phyloP scores from a whole-genome alignment of 92 coral and sea anemone species.

The Isaurus tuberculatus region DNA sequence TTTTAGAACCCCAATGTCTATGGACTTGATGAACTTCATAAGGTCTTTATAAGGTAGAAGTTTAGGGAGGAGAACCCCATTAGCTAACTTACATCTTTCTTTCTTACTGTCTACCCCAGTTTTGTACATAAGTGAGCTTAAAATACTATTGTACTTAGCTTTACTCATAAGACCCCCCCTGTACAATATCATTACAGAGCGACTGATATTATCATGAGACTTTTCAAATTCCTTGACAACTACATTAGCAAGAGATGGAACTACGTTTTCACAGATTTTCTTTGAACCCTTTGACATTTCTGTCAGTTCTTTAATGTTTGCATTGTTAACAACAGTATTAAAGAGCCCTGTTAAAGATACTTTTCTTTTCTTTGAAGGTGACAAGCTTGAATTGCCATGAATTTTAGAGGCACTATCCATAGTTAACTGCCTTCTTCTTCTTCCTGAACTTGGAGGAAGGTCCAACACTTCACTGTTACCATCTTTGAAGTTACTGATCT shows the following conservation, averaged over 20 bases:
- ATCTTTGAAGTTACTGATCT: conserved; percentile 61
- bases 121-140: conserved; percentile 67
- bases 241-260: conserved; percentile 68
- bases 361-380: conserved; percentile 72
- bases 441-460: conserved; percentile 73
- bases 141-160: conserved; percentile 67
- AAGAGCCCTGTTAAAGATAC: conserved; percentile 71
- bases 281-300: conserved; percentile 68
- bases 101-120: conserved; percentile 55
- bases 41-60: conserved; percentile 65
- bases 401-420: conserved; percentile 71
- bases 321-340: conserved; percentile 62
- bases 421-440: conserved; percentile 70
- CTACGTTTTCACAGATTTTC: conserved; percentile 59
- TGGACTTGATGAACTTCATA: conserved; percentile 73
- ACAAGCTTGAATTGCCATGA: conserved; percentile 68
- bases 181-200: conserved; percentile 73
- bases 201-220: conserved; percentile 62
- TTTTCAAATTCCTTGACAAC: conserved; percentile 67
- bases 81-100: conserved; percentile 54
- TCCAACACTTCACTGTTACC: conserved; percentile 75
- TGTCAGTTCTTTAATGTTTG: conserved; percentile 59
- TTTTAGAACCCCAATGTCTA: conserved; percentile 69
- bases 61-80: conserved; percentile 68
- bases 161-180: conserved; percentile 80